These are phyloP conservation scores for Drosophila kikkawai DNA, from an alignment of 1,140 invertebrate genomes.

Conservation along the genomic window DNA sequence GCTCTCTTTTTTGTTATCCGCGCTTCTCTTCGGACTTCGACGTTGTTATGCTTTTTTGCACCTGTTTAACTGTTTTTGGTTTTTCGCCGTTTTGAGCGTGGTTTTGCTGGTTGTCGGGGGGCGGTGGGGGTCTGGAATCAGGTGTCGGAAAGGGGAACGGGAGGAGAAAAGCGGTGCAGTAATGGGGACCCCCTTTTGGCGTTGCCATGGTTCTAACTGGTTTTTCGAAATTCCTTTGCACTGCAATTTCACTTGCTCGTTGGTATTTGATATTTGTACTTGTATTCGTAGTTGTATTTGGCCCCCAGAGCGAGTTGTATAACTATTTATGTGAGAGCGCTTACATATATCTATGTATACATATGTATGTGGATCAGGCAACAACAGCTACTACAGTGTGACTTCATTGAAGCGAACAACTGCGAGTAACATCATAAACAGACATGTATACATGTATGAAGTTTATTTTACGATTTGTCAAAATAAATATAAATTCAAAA, in stretches of 20 bases:
- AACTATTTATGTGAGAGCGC: conserved; percentile 42
- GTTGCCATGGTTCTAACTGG: conserved; percentile 67
- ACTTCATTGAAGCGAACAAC: neutral
- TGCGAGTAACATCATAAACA: too few species aligned
- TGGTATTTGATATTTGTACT: conserved; percentile 12
- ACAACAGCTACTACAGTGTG: conserved; percentile 18
- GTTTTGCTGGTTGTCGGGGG: neutral
- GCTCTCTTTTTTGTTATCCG: conserved; percentile 10
- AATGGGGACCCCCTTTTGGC: conserved; percentile 4
- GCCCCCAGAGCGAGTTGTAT: conserved; percentile 59
- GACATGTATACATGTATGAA: too few species aligned
- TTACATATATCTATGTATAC: too few species aligned
- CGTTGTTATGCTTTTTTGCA: conserved; percentile 71
- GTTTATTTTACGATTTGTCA: too few species aligned
- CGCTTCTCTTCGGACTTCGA: conserved; percentile 13
- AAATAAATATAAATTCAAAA: neutral
- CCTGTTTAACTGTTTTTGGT: conserved; percentile 78
- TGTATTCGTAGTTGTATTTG: conserved; percentile 26
- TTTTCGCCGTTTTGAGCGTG: conserved; percentile 32
- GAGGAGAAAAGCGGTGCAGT: neutral
- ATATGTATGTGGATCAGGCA: conserved; percentile 12
- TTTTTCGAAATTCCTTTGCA: conserved; percentile 67
- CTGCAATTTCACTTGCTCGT: conserved; percentile 69
- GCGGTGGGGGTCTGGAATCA: conserved; percentile 6
- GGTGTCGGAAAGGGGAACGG: neutral